Evolutionary conservation across 2,113 vertebrate species (phyloP).

Genomic region (Illadopsis cleaveri): DNA sequence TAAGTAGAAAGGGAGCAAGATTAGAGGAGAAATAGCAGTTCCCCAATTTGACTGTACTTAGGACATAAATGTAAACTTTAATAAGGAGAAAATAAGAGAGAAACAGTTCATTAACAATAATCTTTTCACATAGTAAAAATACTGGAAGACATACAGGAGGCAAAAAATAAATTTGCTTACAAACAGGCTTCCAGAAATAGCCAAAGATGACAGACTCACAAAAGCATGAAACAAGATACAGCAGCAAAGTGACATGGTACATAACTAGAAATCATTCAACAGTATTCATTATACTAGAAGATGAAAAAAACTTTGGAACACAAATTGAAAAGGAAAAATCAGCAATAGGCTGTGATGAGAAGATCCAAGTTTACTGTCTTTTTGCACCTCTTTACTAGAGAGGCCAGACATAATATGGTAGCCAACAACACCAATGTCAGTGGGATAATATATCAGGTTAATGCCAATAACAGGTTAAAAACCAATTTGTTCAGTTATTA

Average conservation of each 20-base stretch:
- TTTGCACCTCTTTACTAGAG: neutral
- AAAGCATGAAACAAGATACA: neutral
- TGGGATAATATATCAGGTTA: neutral
- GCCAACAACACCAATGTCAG: neutral
- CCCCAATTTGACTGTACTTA: neutral
- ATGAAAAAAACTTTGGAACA: neutral
- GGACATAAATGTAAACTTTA: neutral
- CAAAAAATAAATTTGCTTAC: neutral
- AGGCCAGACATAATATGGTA: neutral
- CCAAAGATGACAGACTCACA: neutral
- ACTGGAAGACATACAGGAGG: neutral
- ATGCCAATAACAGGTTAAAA: neutral
- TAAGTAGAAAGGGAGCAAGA: neutral
- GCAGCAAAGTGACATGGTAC: neutral
- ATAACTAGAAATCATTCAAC: neutral
- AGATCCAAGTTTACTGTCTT: neutral
- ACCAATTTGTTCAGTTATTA: neutral
- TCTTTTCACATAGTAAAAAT: neutral
- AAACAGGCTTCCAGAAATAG: neutral
- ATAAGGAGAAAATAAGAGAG: neutral
- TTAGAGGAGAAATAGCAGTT: neutral
- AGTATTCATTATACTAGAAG: neutral
- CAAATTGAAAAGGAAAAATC: neutral
- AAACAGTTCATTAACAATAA: neutral
- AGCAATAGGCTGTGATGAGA: neutral